Conservation (phyloP, 2,888 invertebrate genomes). For the Campaea margaritaria region DNA sequence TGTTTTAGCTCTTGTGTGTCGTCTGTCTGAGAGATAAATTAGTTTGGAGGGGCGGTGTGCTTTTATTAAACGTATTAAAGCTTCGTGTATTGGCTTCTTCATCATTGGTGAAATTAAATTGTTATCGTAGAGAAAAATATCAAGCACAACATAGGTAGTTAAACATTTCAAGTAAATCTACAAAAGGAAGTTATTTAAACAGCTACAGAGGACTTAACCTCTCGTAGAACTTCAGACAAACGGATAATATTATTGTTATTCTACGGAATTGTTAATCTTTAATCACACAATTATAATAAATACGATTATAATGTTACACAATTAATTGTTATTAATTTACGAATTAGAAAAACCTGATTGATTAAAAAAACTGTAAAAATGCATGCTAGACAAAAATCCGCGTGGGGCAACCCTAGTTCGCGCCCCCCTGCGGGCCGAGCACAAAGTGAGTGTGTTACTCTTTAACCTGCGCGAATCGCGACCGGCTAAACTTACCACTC, state of each 20-base stretch:
- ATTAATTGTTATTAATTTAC: no score
- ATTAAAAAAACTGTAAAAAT: neutral
- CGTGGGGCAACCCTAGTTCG: conserved; percentile 59
- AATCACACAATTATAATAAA: no score
- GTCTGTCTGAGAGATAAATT: conserved; percentile 25
- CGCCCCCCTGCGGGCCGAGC: conserved; percentile 54
- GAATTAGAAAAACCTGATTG: neutral
- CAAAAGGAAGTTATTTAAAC: no score
- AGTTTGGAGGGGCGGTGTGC: conserved; percentile 32
- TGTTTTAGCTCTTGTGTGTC: conserved; percentile 34
- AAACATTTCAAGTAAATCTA: no score
- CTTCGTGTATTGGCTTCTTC: neutral
- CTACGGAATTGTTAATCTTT: no score
- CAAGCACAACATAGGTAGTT: no score
- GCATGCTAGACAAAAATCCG: conserved; percentile 8
- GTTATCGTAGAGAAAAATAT: no score
- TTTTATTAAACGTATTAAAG: conserved; percentile 18
- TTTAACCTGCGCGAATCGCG: conserved; percentile 85
- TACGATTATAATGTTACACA: no score
- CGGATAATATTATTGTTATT: no score
- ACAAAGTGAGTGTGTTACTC: conserved; percentile 85
- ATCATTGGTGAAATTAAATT: no score
- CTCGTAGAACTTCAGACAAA: no score
- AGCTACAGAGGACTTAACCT: no score
- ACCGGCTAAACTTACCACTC: conserved; percentile 86